Conservation (phyloP, 2,888 invertebrate genomes). For the Harpagoxenus sublaevis region DNA sequence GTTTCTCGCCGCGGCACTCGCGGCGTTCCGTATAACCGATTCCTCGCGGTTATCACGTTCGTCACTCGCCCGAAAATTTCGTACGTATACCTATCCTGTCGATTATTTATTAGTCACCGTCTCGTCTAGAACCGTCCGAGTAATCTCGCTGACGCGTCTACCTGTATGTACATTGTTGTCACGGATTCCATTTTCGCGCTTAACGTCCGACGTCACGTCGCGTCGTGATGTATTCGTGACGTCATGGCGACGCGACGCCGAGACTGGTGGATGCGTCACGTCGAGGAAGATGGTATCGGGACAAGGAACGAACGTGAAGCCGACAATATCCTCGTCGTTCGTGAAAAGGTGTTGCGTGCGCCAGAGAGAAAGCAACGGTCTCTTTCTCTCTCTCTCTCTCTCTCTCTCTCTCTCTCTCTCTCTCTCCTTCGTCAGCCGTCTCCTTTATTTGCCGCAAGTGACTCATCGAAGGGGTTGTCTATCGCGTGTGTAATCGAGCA, state of each 20-base stretch:
- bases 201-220: slow-evolving; percentile 23
- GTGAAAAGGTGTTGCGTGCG: slow-evolving; percentile 1
- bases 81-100: not conserved
- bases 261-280: slow-evolving; percentile 28
- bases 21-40: not conserved
- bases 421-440: not conserved
- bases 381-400: not conserved
- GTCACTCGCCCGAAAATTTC: not conserved
- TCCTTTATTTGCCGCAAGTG: slow-evolving; percentile 57
- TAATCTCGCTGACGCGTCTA: not conserved
- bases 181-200: slow-evolving; percentile 33
- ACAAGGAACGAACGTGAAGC: not conserved
- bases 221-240: slow-evolving; percentile 13
- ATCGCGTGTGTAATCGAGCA: slow-evolving; percentile 74
- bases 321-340: not conserved
- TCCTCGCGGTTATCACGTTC: not conserved
- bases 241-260: not conserved
- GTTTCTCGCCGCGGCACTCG: slow-evolving; percentile 20
- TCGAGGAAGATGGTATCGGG: not conserved
- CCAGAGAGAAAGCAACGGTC: not conserved
- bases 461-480: slow-evolving; percentile 70
- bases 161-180: not conserved
- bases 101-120: slow-evolving; percentile 8
- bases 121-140: not conserved
- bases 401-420: not conserved